A percentile compares a stretch with the other conserved stretches of the same genome.
Conservation (phyloP, 1,140 invertebrate genomes). For the Polypedilum pembai region DNA sequence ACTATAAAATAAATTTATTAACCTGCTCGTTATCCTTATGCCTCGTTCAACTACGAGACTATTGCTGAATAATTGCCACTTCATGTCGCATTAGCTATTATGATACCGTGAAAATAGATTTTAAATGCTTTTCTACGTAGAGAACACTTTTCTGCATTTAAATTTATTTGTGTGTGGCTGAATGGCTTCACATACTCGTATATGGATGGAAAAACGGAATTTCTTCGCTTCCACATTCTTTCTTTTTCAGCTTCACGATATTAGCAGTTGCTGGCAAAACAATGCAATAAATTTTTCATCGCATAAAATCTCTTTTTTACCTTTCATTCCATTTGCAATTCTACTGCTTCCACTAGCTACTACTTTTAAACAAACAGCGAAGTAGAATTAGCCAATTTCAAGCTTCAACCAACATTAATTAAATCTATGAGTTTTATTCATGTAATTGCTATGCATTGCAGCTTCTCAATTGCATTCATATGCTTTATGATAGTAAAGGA, state of each 20-base stretch:
- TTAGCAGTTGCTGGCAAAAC: not conserved
- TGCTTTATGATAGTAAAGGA: not conserved
- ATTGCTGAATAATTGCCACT: not conserved
- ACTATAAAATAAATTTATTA: no score
- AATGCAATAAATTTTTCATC: slow-evolving; percentile 1
- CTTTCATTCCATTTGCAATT: not conserved
- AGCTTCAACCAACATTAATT: slow-evolving; percentile 17
- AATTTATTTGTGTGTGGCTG: slow-evolving; percentile 18
- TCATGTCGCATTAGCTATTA: not conserved
- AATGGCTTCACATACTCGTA: not conserved
- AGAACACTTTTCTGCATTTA: not conserved
- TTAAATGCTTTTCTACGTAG: not conserved
- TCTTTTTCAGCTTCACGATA: not conserved
- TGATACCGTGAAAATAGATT: not conserved
- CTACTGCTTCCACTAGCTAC: not conserved
- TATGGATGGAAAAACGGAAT: not conserved
- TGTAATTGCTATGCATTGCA: not conserved
- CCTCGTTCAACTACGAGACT: no score
- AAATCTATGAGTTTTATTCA: not conserved
- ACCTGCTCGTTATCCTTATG: no score
- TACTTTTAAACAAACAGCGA: not conserved
- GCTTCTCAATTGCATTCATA: not conserved
- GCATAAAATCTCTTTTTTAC: not conserved
- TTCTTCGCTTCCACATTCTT: not conserved
- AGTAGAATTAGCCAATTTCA: slow-evolving; percentile 12